Base-by-base conservation (phyloP, 1,140 invertebrate species). In the Habropoda laboriosa region DNA sequence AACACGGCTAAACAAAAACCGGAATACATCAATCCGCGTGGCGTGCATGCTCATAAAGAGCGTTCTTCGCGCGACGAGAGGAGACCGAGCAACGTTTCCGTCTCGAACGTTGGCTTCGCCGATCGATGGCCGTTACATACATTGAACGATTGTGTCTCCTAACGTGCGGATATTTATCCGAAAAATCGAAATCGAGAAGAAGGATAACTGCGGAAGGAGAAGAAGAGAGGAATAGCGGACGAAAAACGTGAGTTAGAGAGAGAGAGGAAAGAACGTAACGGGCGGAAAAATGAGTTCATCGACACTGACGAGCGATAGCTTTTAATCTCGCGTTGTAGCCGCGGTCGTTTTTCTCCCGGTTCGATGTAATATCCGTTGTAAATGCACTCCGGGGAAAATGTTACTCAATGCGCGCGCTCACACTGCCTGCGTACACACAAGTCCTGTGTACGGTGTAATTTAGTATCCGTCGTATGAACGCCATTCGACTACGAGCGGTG, bases 331-430 rank as follows among this genome's bases (percentile, higher is more conserved):
- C 72, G 79, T 58, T 73, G 73, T 76, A 85, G 79, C 70, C 72
- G 57, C 67, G 83, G 45, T 68, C 83, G 83, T 85, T 85, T 85
- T 81, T 85, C 83, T 70, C 55, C 79, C 68, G 58, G 82, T 73
- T 85, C 82, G 82, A 84, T 85, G 83, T 85, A 85, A 85, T 85
- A 85, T 84, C 82, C 83, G 82, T 85, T 85, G 83, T 85, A 85
- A 85, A 85, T 85, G 83, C 83, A 85, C 83, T 85, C 82, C 49
- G 66, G 83, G 83, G 83, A 67, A 85, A 85, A 85, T 81, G 83
- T 85, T 85, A 77, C 83, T 80, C 77, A 71, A 85, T 80, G 82
- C 77, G 49, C 64, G 57, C 63, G 61, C n/a, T n/a, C n/a, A n/a
- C n/a, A n/a, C n/a, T n/a, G n/a, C 18, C 40, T 24, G 18, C 42